Evolutionary conservation across 2,113 vertebrate genomes (phyloP).

Genomic region (Limnothrissa miodon): DNA sequence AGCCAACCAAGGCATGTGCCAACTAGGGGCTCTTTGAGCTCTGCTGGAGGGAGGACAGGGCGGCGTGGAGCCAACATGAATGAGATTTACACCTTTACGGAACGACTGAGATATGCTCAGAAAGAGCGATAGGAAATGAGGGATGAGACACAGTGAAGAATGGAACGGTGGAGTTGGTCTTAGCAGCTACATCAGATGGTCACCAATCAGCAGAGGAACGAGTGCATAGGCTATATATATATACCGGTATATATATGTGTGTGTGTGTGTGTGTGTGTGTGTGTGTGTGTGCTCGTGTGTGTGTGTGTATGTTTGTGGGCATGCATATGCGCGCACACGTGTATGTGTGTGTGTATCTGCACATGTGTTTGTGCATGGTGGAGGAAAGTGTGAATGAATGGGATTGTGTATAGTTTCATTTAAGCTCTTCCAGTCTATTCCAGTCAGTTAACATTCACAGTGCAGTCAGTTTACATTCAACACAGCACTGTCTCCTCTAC

Average conservation of each 20-base stretch:
- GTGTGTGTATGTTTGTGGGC: not conserved
- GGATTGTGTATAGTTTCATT: not conserved
- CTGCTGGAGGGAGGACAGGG: not conserved
- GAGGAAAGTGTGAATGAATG: not conserved
- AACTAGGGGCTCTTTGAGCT: not conserved
- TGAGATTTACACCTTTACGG: not conserved
- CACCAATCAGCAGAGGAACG: not conserved
- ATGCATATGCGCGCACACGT: not conserved
- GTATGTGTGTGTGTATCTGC: not conserved
- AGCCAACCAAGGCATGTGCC: slow-evolving; percentile 18
- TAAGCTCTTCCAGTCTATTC: not conserved
- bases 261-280: not conserved
- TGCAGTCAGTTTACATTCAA: not conserved
- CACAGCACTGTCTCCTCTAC: not conserved
- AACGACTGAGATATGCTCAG: not conserved
- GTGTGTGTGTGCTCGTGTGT: not conserved
- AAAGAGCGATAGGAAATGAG: not conserved
- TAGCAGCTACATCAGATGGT: not conserved
- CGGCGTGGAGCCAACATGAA: not conserved
- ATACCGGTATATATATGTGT: not conserved
- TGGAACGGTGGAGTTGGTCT: not conserved
- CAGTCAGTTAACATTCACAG: not conserved
- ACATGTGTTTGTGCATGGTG: not conserved
- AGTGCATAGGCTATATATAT: no score
- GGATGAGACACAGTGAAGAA: not conserved